Evolutionary conservation across 2,797 vertebrate species (phyloP).

Genomic region (Bufotes viridis): DNA sequence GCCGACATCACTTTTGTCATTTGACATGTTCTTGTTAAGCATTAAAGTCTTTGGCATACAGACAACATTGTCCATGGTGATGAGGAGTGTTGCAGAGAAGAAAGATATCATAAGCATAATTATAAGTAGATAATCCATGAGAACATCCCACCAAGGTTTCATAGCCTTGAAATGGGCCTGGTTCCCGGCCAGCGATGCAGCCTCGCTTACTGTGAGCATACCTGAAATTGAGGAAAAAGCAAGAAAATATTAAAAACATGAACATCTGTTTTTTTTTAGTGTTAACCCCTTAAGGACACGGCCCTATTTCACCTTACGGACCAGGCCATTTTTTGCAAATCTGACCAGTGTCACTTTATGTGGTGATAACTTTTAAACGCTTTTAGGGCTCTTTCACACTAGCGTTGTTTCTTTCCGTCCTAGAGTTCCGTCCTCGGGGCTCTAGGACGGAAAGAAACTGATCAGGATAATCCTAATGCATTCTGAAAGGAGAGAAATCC

Average conservation of each 20-base stretch:
- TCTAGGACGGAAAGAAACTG: too few species aligned
- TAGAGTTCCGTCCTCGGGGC: too few species aligned
- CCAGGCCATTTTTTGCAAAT: too few species aligned
- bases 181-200: slow-evolving; percentile 73
- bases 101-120: slow-evolving; percentile 82
- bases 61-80: slow-evolving; percentile 79
- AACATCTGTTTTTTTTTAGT: background rate
- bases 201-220: slow-evolving; percentile 83
- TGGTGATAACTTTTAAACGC: too few species aligned
- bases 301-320: too few species aligned
- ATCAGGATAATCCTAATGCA: too few species aligned
- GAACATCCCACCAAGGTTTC: slow-evolving; percentile 88
- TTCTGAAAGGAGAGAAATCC: too few species aligned
- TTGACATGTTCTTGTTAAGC: background rate
- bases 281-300: too few species aligned
- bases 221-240: slow-evolving; percentile 15
- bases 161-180: slow-evolving; percentile 76
- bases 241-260: background rate
- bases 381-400: too few species aligned
- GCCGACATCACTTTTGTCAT: background rate
- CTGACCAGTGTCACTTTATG: too few species aligned
- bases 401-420: too few species aligned
- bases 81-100: slow-evolving; percentile 79
- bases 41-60: slow-evolving; percentile 75
- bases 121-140: slow-evolving; percentile 84